phyloP scores from a whole-genome alignment of 2,113 vertebrate genomes.

The Tricholaema leucomelas region DNA sequence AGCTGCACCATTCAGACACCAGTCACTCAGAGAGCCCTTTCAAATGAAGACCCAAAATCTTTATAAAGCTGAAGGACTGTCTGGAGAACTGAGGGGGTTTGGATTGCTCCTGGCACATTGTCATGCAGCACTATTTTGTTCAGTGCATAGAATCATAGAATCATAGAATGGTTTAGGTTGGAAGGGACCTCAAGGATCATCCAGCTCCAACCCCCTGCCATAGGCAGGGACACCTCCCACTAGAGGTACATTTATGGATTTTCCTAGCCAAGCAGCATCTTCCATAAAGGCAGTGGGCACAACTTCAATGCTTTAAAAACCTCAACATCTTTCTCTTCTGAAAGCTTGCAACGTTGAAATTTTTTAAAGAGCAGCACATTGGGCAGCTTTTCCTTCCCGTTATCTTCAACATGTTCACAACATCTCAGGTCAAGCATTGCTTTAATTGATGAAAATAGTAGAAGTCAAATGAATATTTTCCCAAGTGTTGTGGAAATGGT shows the following conservation, averaged over 20 bases:
- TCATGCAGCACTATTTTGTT: neutral
- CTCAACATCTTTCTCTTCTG: too few relatives aligned
- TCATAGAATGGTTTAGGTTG: too few relatives aligned
- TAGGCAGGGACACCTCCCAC: too few relatives aligned
- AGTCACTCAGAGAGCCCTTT: slow-evolving; percentile 21
- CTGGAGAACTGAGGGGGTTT: neutral
- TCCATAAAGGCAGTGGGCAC: neutral
- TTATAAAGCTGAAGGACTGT: neutral
- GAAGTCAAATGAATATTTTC: slow-evolving; percentile 25
- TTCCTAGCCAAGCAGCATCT: neutral
- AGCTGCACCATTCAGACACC: slow-evolving; percentile 46
- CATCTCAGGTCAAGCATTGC: slow-evolving; percentile 34
- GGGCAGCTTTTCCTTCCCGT: neutral
- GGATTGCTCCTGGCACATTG: neutral
- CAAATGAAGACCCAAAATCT: slow-evolving; percentile 26
- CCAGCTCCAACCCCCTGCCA: too few relatives aligned
- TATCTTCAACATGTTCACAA: neutral
- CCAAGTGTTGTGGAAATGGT: neutral
- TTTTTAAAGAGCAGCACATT: neutral
- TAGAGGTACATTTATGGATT: neutral
- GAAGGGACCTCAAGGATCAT: too few relatives aligned
- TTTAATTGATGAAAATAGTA: slow-evolving; percentile 31
- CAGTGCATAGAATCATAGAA: too few relatives aligned
- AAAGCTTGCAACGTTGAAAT: too few relatives aligned
- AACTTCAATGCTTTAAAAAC: neutral